Evolutionary conservation across 2,797 vertebrate species (phyloP), one percentile per base, ranked within the genome.

Genomic region (Sitta carolinensis): DNA sequence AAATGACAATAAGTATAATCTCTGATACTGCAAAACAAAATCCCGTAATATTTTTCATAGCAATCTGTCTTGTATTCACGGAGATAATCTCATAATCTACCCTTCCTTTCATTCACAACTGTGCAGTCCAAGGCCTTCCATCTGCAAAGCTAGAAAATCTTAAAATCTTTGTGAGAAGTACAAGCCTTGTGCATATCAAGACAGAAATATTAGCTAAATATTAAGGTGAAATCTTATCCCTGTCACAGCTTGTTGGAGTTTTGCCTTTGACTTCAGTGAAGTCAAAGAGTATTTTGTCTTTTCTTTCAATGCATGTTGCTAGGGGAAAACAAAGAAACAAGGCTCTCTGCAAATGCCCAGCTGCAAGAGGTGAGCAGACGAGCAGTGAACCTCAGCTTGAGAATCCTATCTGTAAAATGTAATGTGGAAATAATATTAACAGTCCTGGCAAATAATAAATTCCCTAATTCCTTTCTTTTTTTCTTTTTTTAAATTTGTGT

Each of bases 281-380:
- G 38, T 72, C 62, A 91, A 52, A 61, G 72, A 59, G 14, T 47
- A 90, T 79, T 94, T 88, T 74, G 17, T 38, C 59, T 76, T 88
- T 76, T 76, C 34, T 87, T 57, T 80, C 43, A 63, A 43, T 26
- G 18, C 25, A 22, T 16, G 21, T 81, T 77, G 30, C 54, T 72
- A 78, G 47, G 50, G 29, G 17, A 43, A 94, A 90, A 85, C 51
- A 93, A 93, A 93, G 69, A 80, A 89, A 88, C 10, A 70, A 92
- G 36, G 48, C 51, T 40, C 27, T 76, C 50, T 83, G 68, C 36
- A 87, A 82, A 84, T 54, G 64, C 69, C 62, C 84, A 91, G 72
- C 50, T 83, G 54, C 54, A 89, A 85, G 89, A 91, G 69, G 51
- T 64, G 62, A 84, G 47, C 54, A 70, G 32, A 42, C 7, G 14